These are phyloP conservation scores for Palythoa caribaeorum DNA, from an alignment of 92 coral and sea anemone genomes.

Conservation along the genomic window DNA sequence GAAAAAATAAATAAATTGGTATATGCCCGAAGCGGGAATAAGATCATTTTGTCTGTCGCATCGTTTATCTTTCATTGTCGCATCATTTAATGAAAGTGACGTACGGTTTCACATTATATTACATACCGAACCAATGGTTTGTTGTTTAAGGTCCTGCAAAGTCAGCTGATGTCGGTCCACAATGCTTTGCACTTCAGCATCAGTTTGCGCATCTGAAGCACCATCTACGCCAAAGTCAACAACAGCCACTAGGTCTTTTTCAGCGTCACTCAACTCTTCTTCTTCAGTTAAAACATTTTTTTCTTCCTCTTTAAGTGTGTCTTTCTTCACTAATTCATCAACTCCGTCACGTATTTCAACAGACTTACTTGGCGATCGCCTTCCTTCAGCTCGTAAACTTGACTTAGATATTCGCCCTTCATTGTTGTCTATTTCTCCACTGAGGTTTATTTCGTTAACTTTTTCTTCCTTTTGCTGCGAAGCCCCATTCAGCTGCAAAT, in stretches of 20 bases:
- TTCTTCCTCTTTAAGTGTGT: constrained; percentile 11
- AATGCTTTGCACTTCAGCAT: constrained; percentile 92
- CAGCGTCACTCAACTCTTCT: constrained; percentile 58
- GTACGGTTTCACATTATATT: too few relatives aligned
- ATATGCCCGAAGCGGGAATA: too few relatives aligned
- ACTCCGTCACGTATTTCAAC: constrained; percentile 36
- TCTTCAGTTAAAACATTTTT: constrained; percentile 28
- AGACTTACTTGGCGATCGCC: constrained; percentile 33
- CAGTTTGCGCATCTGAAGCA: constrained; percentile 79
- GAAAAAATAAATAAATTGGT: too few relatives aligned
- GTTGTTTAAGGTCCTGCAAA: constrained; percentile 91
- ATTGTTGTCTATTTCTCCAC: neutral
- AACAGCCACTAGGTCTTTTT: constrained; percentile 85
- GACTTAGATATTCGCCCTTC: constrained; percentile 25
- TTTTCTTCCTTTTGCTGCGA: neutral
- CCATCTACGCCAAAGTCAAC: constrained; percentile 83
- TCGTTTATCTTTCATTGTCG: too few relatives aligned
- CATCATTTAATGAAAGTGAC: too few relatives aligned
- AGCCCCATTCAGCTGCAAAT: neutral
- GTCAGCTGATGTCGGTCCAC: constrained; percentile 82
- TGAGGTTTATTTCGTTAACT: neutral
- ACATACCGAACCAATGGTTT: constrained; percentile 89
- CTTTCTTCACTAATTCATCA: neutral
- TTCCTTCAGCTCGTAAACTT: constrained; percentile 31
- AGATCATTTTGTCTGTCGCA: too few relatives aligned